Evolutionary conservation across 2,888 invertebrate species (phyloP).

Genomic region (Calliopum simillimum): DNA sequence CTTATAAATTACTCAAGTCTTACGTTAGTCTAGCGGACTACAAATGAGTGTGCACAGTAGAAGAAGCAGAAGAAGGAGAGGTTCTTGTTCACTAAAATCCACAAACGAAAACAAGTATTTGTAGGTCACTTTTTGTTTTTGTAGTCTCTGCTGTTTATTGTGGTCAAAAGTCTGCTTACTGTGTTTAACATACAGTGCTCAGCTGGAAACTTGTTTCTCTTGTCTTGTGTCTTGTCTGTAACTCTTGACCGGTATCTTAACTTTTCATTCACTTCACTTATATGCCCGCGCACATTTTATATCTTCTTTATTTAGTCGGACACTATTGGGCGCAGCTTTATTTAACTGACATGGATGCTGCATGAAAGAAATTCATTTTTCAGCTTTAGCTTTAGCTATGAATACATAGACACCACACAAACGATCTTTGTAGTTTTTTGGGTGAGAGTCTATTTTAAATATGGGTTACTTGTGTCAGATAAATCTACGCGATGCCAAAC

Average conservation of each 20-base stretch:
- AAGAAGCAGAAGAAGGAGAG: background rate
- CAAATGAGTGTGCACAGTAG: conserved; percentile 40
- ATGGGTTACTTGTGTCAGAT: conserved; percentile 54
- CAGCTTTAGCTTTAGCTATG: background rate
- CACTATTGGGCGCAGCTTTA: conserved; percentile 10
- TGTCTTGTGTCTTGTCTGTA: conserved; percentile 41
- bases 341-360: conserved; percentile 22
- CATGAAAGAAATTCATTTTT: conserved; percentile 37
- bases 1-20: conserved; percentile 40
- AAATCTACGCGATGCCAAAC: conserved; percentile 39
- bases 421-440: conserved; percentile 30
- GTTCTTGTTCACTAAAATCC: conserved; percentile 28
- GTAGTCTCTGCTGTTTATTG: conserved; percentile 33
- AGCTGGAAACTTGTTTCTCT: conserved; percentile 45
- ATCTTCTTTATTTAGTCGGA: conserved; percentile 2
- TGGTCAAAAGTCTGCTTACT: conserved; percentile 18
- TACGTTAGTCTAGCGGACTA: conserved; percentile 31
- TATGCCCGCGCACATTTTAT: background rate
- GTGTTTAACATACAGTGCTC: conserved; percentile 43
- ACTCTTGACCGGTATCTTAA: conserved; percentile 36
- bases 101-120: conserved; percentile 60
- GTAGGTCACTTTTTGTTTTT: conserved; percentile 61
- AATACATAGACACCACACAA: background rate
- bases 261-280: conserved; percentile 27
- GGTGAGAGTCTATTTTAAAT: conserved; percentile 58